Conservation (phyloP, 2,113 vertebrate species). For the Halcyon malimbica region DNA sequence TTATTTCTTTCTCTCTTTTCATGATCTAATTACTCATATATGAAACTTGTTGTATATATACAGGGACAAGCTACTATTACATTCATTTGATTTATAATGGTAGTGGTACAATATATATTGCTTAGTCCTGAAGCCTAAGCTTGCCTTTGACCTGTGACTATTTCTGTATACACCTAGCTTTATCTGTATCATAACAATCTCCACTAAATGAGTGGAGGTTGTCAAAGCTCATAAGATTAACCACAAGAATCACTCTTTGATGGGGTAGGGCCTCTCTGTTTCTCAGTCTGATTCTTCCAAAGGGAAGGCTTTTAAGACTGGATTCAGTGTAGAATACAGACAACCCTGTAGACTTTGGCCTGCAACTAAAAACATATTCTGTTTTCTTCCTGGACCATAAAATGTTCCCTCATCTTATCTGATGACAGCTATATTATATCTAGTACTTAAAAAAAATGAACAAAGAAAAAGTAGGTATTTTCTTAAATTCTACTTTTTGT, state of each 20-base stretch:
- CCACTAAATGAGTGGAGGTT: background rate
- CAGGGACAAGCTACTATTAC: background rate
- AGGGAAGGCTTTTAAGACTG: background rate
- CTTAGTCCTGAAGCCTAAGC: background rate
- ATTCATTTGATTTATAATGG: background rate
- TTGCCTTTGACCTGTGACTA: background rate
- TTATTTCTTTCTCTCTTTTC: background rate
- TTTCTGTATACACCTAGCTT: background rate
- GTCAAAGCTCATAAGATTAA: background rate
- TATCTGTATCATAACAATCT: background rate
- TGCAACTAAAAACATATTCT: background rate
- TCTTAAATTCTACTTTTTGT: background rate
- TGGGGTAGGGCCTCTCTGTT: background rate
- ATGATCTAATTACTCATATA: background rate
- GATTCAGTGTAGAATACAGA: background rate
- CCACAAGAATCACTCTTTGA: background rate
- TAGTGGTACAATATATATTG: too few species aligned
- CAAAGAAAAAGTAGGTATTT: background rate
- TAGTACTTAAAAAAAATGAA: background rate
- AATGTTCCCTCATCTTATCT: background rate
- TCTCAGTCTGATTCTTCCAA: background rate
- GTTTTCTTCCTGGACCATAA: background rate
- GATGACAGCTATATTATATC: background rate
- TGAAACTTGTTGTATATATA: background rate
- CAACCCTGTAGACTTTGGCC: background rate